Conservation (phyloP, 2,797 vertebrate genomes). For the Manis javanica region DNA sequence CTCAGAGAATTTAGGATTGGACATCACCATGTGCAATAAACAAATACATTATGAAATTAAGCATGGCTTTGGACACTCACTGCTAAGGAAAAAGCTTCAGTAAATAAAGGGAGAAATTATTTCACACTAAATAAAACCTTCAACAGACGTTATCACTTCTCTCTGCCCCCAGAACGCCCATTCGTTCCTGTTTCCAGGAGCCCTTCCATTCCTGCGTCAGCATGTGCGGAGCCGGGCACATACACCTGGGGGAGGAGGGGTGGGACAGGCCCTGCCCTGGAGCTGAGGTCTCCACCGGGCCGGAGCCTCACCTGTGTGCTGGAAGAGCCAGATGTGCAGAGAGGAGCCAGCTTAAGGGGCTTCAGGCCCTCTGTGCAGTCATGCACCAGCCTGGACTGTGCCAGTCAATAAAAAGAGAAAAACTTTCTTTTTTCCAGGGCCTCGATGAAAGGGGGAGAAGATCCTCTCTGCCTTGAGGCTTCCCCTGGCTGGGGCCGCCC, state of each 20-base stretch:
- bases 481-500: background rate
- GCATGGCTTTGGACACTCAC: background rate
- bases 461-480: too few relatives aligned
- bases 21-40: background rate
- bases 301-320: accelerated
- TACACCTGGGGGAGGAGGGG: accelerated
- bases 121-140: slow-evolving; percentile 26
- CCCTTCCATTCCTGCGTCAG: accelerated
- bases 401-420: background rate
- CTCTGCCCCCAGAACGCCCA: background rate
- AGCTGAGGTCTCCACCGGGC: accelerated
- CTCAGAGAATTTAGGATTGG: background rate
- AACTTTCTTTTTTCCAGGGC: background rate
- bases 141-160: background rate
- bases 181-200: background rate
- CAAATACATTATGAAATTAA: background rate
- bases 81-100: background rate
- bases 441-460: background rate
- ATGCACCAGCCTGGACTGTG: background rate
- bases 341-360: accelerated
- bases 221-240: accelerated
- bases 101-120: slow-evolving; percentile 22
- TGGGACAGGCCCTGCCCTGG: accelerated
- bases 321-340: background rate
- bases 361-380: accelerated